Conservation (phyloP, 2,888 invertebrate genomes). For the Beris morrisii region DNA sequence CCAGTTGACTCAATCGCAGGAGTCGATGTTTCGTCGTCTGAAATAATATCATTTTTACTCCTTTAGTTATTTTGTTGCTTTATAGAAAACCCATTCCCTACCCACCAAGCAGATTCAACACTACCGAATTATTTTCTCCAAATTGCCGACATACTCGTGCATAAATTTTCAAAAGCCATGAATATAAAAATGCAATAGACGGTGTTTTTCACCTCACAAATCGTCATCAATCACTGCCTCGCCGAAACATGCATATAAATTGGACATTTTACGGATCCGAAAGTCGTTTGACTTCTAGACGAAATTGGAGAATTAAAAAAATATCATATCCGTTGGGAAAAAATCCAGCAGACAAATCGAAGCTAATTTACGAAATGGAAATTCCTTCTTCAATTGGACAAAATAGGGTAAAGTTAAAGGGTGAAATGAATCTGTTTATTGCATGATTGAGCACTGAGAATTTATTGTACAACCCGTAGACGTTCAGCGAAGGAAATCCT, state of each 20-base stretch:
- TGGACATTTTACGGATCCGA: constrained; percentile 48
- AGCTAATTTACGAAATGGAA: constrained; percentile 4
- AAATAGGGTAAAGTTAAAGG: constrained; percentile 13
- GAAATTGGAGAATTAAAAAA: background rate
- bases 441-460: constrained; percentile 28
- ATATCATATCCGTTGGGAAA: constrained; percentile 7
- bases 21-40: too few species aligned
- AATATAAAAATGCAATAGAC: too few species aligned
- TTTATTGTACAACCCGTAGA: background rate
- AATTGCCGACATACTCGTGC: too few species aligned
- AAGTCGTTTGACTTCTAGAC: constrained; percentile 6
- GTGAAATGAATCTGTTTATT: constrained; percentile 30
- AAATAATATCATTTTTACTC: too few species aligned
- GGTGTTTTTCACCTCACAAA: background rate
- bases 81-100: too few species aligned
- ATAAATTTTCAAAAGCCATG: too few species aligned
- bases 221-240: constrained; percentile 22
- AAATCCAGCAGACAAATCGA: constrained; percentile 16
- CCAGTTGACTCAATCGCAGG: too few species aligned
- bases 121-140: too few species aligned
- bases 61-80: too few species aligned
- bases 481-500: background rate
- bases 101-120: too few species aligned
- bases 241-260: constrained; percentile 53
- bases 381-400: constrained; percentile 8